A percentile compares a stretch with the other conserved stretches of the same genome.
Evolutionary conservation across 2,888 invertebrate species (phyloP).

Genomic region (Sphinx pinastri): DNA sequence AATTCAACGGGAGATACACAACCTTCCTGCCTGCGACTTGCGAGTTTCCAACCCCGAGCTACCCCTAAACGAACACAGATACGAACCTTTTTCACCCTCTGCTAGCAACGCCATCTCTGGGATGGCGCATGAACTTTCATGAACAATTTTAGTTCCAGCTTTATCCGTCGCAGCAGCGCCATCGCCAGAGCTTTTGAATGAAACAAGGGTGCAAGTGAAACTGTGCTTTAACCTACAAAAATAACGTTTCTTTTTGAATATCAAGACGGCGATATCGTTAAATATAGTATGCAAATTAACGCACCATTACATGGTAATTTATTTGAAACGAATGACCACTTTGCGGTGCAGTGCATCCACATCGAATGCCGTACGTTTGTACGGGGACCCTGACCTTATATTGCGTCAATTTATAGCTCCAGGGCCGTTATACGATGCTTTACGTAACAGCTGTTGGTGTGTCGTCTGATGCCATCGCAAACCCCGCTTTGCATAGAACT

Average conservation of each 20-base stretch:
- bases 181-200: slow-evolving; percentile 75
- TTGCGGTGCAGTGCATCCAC: slow-evolving; percentile 79
- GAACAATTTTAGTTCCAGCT: slow-evolving; percentile 68
- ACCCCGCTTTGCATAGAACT: slow-evolving; percentile 67
- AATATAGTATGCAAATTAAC: slow-evolving; percentile 82
- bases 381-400: slow-evolving; percentile 83
- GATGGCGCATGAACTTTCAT: slow-evolving; percentile 66
- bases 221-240: slow-evolving; percentile 40
- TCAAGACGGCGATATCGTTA: slow-evolving; percentile 48
- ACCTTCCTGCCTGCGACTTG: slow-evolving; percentile 44
- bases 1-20: slow-evolving; percentile 35
- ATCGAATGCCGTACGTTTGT: slow-evolving; percentile 77
- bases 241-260: slow-evolving; percentile 60
- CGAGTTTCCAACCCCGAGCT: slow-evolving; percentile 53
- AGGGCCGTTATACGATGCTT: slow-evolving; percentile 75
- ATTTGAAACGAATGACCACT: slow-evolving; percentile 85
- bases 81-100: slow-evolving; percentile 48
- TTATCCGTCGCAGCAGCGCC: slow-evolving; percentile 62
- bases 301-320: slow-evolving; percentile 83
- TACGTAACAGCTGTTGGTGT: slow-evolving; percentile 79
- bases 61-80: slow-evolving; percentile 43
- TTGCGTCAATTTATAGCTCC: slow-evolving; percentile 80
- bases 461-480: slow-evolving; percentile 61
- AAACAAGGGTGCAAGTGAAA: slow-evolving; percentile 48
- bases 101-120: slow-evolving; percentile 70